phyloP scores from a whole-genome alignment of 2,797 vertebrate species.

The Phoeniculus purpureus region DNA sequence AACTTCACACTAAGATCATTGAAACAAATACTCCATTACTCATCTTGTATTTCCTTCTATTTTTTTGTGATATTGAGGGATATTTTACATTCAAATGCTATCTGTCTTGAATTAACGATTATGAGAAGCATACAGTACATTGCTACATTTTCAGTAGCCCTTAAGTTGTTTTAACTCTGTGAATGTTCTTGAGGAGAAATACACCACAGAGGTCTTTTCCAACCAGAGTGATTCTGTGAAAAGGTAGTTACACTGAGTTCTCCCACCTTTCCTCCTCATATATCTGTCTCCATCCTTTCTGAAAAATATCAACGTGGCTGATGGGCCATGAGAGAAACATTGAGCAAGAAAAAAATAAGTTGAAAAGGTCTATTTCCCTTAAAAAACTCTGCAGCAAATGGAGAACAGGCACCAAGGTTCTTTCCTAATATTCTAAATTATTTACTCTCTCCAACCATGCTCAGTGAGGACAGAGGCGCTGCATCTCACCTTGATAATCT shows the following conservation, averaged over 20 bases:
- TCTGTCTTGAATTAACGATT: conserved; percentile 45
- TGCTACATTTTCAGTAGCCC: conserved; percentile 46
- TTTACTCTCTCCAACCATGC: neutral
- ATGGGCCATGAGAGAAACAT: neutral
- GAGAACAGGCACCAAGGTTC: neutral
- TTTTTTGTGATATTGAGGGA: neutral
- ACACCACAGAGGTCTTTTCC: neutral
- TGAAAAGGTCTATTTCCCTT: conserved; percentile 2
- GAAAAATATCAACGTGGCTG: neutral
- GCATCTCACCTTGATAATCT: neutral
- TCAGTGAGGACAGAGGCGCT: neutral
- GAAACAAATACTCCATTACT: neutral
- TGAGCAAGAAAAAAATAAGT: conserved; percentile 2
- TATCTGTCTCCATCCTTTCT: conserved; percentile 7
- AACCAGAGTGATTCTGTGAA: neutral
- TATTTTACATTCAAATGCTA: conserved; percentile 25
- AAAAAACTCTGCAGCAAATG: neutral
- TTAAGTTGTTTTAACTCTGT: conserved; percentile 44
- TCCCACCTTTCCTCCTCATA: conserved; percentile 11
- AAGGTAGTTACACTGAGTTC: neutral
- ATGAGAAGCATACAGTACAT: neutral
- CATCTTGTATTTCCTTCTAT: neutral
- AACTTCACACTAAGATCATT: neutral
- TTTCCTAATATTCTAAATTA: neutral
- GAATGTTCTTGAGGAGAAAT: conserved; percentile 45